A percentile compares a stretch with the other conserved stretches of the same genome.
phyloP scores from a whole-genome alignment of 2,797 vertebrate species.

The Chrysocyon brachyurus region DNA sequence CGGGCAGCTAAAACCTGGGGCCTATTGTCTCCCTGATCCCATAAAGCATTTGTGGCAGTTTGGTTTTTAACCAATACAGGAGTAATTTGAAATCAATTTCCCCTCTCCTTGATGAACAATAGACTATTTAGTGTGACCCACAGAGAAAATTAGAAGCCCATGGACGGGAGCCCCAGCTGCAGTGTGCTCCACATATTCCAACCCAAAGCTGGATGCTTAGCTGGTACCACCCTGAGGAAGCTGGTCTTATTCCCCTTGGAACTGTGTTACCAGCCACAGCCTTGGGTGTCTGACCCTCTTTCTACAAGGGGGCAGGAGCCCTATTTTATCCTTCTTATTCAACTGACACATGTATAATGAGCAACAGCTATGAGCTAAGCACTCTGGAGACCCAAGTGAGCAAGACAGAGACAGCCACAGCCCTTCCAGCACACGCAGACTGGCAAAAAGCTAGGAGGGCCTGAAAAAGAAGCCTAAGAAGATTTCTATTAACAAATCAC shows the following conservation, averaged over 20 bases:
- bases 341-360: neutral
- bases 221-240: neutral
- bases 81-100: slow-evolving; percentile 83
- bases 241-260: neutral
- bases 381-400: neutral
- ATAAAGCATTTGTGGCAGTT: slow-evolving; percentile 76
- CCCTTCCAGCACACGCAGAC: neutral
- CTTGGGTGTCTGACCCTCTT: neutral
- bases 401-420: neutral
- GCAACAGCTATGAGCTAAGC: neutral
- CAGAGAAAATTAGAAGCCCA: slow-evolving; percentile 55
- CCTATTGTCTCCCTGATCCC: slow-evolving; percentile 72
- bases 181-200: neutral
- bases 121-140: slow-evolving; percentile 70
- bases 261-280: neutral
- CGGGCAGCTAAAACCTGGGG: slow-evolving; percentile 61
- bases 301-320: neutral
- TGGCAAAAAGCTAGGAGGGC: neutral
- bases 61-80: slow-evolving; percentile 75
- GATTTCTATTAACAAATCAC: neutral
- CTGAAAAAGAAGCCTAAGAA: neutral
- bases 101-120: slow-evolving; percentile 76
- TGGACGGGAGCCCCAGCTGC: neutral
- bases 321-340: neutral
- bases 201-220: neutral